Base-by-base conservation (phyloP, 2,888 invertebrate species). In the Acronicta psi region DNA sequence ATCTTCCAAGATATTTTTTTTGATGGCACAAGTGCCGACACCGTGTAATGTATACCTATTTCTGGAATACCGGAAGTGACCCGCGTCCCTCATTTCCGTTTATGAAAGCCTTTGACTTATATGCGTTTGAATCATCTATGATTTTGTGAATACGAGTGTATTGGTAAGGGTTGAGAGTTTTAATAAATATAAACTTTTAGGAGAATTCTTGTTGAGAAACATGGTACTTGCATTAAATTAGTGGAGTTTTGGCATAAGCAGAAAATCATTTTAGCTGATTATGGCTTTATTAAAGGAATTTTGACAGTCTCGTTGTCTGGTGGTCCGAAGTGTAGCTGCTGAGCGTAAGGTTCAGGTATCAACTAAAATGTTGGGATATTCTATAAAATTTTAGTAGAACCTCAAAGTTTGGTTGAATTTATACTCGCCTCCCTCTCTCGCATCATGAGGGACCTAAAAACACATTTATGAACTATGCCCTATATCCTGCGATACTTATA, bases 1-100 rank as follows among this genome's bases (percentile, higher is more conserved):
- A 2, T 18, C 36, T 67, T 59, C 60, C 72, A 38, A 17, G 20
- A 10, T 10, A 17, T 40, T 16, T 20, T 23, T 9, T n/a, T n/a
- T 6, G 2, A 10, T 44, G 17, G 1, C 1, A 40, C 16, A 45
- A 37, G 8, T 43, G 20, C 4, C 18, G 13, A 14, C 38, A 18
- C 16, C 23, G n/a, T 46, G 47, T 73, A n/a, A n/a, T 34, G n/a
- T 34, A 6, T n/a, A 13, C n/a, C n/a, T 34, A 73, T 68, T 41
- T 73, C 38, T 43, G 31, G 45, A 31, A 34, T 40, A 37, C 56
- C 56, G 64, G 53, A 69, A 47, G 43, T 50, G 46, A 50, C 64
- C 69, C 56, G 38, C 20, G 43, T 53, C 64, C 53, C 53, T 69
- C 50, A 64, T 69, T 69, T 69, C 64, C 64, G 51, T 6, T 41